Base-by-base conservation (phyloP, 2,113 vertebrate genomes). In the Corythaeola cristata region DNA sequence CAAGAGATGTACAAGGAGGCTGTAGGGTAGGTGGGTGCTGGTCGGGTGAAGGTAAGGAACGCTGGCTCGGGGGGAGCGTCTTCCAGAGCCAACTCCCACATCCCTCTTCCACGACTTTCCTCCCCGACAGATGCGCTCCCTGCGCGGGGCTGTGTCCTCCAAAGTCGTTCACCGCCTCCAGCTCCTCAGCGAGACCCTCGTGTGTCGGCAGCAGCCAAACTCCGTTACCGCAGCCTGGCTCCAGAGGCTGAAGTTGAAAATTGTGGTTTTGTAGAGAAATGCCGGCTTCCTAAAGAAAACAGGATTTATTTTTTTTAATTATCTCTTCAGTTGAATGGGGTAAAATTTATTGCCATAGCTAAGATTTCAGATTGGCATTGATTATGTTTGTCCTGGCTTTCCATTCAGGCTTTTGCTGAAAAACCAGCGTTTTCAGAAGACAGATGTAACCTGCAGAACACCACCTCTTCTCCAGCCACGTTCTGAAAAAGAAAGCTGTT, bases 91-190 rank as follows among this genome's bases (percentile, higher is more conserved):
- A 1, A 6, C 7, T 9, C 37, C 30, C 26, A 16, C 4, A 4
- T 12, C 8, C 26, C 22, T 44, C 32, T 1, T 53, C 20, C 12
- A 2, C 17, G 27, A 5, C 6, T 74, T 45, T 33, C 35, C 18
- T 41, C 41, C 79, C 23, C 17, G 58, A 14, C 24, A n/a, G 30
- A 26, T 0, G 0, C 7, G 28, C 20, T 39, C 33, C 62, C n/a
- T 37, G 35, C 3, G 0, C 5, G 14, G 53, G 77, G 6, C 12
- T 6, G 24, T 3, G 3, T 15, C 18, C n/a, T 62, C 37, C 2
- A 2, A 47, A 63, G 68, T 8, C 2, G 1, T 58, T n/a, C 56
- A 15, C 12, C 15, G 32, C 58, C 24, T 80, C 23, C n/a, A 35
- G 41, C 41, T 49, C 58, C 6, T 1, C 27, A 64, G 28, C 27